Evolutionary conservation across 2,888 invertebrate genomes (phyloP).

Genomic region (Pammene fasciana): DNA sequence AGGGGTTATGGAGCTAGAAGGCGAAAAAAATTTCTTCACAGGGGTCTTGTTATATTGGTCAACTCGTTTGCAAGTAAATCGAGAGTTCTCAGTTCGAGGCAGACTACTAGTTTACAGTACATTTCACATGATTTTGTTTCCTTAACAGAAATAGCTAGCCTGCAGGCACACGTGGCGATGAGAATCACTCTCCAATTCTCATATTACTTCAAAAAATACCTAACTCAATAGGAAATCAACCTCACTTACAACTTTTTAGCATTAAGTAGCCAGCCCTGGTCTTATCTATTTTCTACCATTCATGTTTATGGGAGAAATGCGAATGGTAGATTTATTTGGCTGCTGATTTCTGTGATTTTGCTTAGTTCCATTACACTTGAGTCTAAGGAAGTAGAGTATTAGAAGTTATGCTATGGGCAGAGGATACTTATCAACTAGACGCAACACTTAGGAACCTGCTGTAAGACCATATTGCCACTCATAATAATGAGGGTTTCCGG

Average conservation of each 20-base stretch:
- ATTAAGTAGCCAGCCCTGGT: background rate
- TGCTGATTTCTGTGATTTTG: slow-evolving; percentile 20
- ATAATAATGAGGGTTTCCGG: no score
- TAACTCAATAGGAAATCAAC: background rate
- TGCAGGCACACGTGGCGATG: slow-evolving; percentile 31
- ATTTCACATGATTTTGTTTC: background rate
- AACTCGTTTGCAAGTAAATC: no score
- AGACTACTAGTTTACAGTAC: no score
- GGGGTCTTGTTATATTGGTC: no score
- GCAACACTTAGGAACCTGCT: no score
- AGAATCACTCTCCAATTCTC: slow-evolving; percentile 13
- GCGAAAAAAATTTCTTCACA: no score
- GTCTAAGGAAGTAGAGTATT: background rate
- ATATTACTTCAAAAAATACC: background rate
- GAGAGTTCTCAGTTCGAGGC: no score
- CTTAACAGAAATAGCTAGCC: slow-evolving; percentile 15
- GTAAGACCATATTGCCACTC: no score
- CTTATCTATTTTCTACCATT: slow-evolving; percentile 23
- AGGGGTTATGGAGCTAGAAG: no score
- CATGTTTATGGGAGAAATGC: slow-evolving; percentile 35
- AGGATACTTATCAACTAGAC: background rate
- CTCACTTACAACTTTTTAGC: background rate
- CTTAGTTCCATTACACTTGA: background rate
- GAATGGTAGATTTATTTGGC: slow-evolving; percentile 16
- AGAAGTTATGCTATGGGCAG: background rate